Conservation (phyloP, 2,888 invertebrate genomes). For the Microdon myrmicae region DNA sequence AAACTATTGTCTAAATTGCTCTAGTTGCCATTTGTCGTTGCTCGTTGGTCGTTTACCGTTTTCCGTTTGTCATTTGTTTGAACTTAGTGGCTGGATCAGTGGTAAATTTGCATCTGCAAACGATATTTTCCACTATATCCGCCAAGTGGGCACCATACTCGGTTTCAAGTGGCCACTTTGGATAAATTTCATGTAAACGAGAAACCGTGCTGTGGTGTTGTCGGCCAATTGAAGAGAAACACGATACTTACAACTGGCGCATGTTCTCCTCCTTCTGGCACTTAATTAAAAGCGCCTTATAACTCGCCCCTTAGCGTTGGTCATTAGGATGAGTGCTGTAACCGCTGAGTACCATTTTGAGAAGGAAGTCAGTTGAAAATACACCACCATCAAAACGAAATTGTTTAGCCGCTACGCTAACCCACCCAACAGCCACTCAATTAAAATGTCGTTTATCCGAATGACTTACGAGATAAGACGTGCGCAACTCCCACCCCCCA, state of each 20-base stretch:
- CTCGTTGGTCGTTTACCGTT: too few relatives aligned
- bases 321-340: conserved; percentile 25
- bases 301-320: conserved; percentile 37
- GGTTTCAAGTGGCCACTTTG: conserved; percentile 31
- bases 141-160: conserved; percentile 5
- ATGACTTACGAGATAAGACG: conserved; percentile 62
- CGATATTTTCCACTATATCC: conserved; percentile 6
- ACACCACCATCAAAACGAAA: conserved; percentile 31
- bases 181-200: conserved; percentile 33
- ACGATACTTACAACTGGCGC: conserved; percentile 2
- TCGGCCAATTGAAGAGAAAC: conserved; percentile 41
- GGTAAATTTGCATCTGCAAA: conserved; percentile 31
- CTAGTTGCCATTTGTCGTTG: too few relatives aligned
- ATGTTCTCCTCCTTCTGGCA: conserved; percentile 3
- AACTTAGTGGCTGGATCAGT: too few relatives aligned
- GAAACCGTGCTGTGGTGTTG: conserved; percentile 51
- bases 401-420: conserved; percentile 33
- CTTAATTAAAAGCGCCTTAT: conserved; percentile 32
- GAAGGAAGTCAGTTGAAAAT: conserved; percentile 1
- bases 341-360: conserved; percentile 6
- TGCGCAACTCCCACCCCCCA: conserved; percentile 16
- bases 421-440: conserved; percentile 53
- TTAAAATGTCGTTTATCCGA: conserved; percentile 67
- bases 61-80: too few relatives aligned
- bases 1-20: too few relatives aligned